Evolutionary conservation across 1,140 invertebrate species (phyloP).

Genomic region (Phocides pigmalion): DNA sequence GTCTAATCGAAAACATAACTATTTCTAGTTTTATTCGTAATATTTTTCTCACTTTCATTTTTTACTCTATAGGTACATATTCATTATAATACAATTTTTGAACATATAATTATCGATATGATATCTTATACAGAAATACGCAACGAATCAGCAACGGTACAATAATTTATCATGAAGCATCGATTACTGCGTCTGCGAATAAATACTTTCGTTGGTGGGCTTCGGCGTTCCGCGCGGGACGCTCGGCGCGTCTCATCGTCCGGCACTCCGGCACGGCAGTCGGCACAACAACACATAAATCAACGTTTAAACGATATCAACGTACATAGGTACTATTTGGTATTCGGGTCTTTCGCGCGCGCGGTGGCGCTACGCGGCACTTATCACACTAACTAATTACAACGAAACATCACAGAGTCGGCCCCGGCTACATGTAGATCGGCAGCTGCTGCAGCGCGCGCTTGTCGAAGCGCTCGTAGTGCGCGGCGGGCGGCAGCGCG

Average conservation of each 20-base stretch:
- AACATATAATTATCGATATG: constrained; percentile 83
- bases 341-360: constrained; percentile 62
- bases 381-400: constrained; percentile 75
- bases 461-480: constrained; percentile 79
- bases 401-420: constrained; percentile 75
- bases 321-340: constrained; percentile 76
- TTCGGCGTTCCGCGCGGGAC: constrained; percentile 36
- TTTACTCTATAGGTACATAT: constrained; percentile 83
- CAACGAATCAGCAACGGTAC: constrained; percentile 79
- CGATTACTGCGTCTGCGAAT: constrained; percentile 74
- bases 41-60: constrained; percentile 83
- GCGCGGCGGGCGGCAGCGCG: constrained; percentile 63
- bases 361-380: constrained; percentile 45
- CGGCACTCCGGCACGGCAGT: too few species aligned
- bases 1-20: constrained; percentile 80
- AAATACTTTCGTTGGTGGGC: constrained; percentile 72
- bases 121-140: constrained; percentile 80
- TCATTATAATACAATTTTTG: constrained; percentile 82
- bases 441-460: constrained; percentile 78
- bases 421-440: constrained; percentile 76
- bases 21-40: constrained; percentile 80
- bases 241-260: constrained; percentile 45
- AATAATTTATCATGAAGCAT: constrained; percentile 79
- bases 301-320: constrained; percentile 74
- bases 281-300: constrained; percentile 62